A percentile compares a stretch with the other conserved stretches of the same genome.
phyloP scores from a whole-genome alignment of 1,140 invertebrate genomes.

The Drosophila lowei region DNA sequence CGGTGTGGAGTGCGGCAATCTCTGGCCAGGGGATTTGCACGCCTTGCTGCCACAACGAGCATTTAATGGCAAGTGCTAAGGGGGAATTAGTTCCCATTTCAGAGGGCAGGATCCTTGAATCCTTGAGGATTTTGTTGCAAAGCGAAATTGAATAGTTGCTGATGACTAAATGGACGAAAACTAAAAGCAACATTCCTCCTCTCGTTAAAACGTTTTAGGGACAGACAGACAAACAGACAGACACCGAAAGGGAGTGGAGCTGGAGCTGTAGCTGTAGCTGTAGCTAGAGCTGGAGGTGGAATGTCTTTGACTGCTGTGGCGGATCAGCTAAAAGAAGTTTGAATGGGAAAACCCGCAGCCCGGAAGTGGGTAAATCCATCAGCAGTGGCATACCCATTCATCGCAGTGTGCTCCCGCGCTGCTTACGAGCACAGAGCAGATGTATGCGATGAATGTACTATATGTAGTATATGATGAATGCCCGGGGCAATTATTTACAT shows the following conservation, averaged over 20 bases:
- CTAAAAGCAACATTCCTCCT: conserved; percentile 54
- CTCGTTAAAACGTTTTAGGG: conserved; percentile 45
- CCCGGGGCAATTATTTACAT: conserved; percentile 66
- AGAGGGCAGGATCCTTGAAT: conserved; percentile 12
- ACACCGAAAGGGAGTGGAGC: no score
- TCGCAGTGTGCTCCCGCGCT: conserved; percentile 29
- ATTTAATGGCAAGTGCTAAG: conserved; percentile 62
- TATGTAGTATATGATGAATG: conserved; percentile 48
- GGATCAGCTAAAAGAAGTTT: conserved; percentile 59
- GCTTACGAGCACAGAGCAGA: neutral
- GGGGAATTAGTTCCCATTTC: conserved; percentile 35
- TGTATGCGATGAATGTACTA: no score
- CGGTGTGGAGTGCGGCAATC: neutral
- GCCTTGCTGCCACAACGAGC: conserved; percentile 61
- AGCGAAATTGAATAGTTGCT: conserved; percentile 58
- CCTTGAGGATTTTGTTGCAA: conserved; percentile 34
- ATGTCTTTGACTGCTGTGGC: conserved; percentile 49
- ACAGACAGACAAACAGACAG: neutral
- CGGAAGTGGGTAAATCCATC: conserved; percentile 67
- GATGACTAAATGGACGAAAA: conserved; percentile 53
- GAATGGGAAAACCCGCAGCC: conserved; percentile 22
- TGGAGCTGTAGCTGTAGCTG: no score
- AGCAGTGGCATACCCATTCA: conserved; percentile 39
- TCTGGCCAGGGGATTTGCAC: conserved; percentile 28
- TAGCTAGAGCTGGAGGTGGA: neutral